Evolutionary conservation across 2,888 invertebrate species (phyloP), one percentile per base, ranked within the genome.

Genomic region (Anagyrus pseudococci): DNA sequence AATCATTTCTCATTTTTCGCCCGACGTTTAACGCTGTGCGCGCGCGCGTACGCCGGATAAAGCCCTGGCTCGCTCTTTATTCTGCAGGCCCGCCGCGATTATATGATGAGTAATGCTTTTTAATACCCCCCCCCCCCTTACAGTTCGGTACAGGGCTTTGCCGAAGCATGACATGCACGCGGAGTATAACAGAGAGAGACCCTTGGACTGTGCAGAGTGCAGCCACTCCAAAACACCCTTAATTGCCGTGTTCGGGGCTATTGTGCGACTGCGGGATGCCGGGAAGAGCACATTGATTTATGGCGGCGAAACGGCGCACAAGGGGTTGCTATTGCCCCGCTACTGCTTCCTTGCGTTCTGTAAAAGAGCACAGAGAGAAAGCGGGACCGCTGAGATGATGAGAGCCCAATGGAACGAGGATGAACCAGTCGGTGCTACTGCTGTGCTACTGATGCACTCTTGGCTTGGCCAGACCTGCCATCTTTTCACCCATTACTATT

Each of bases 101-200:
- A 80, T 80, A 66, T 79, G 80, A 81, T 81, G 81, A 80, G 80
- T 81, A 81, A 81, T 80, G 81, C 77, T 81, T 80, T 81, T 79
- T 80, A 80, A 80, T 80, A 79, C 74, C 76, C 73, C 74, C 22
- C 17, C n/a, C 44, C 20, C 47, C 43, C 49, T 2, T 7, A 17
- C 8, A 4, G 17, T n/a, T 4, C 6, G 43, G 1, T 13, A 15
- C 15, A 17, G 17, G 47, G 25, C 47, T 58, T 57, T 56, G 61
- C 49, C 48, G 48, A 37, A 52, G 29, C 55, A 47, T 58, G 62
- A 62, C 44, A 56, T 20, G 33, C 15, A 15, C 33, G 33, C 33
- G 2, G 33, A 2, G 23, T n/a, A 15, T 8, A 6, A 43, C n/a
- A 43, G 43, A 43, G 43, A 46, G 46, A 46, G 46, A 54, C 57